Evolutionary conservation across 2,797 vertebrate genomes (phyloP).

Genomic region (Sebastiscus albofasciatus): DNA sequence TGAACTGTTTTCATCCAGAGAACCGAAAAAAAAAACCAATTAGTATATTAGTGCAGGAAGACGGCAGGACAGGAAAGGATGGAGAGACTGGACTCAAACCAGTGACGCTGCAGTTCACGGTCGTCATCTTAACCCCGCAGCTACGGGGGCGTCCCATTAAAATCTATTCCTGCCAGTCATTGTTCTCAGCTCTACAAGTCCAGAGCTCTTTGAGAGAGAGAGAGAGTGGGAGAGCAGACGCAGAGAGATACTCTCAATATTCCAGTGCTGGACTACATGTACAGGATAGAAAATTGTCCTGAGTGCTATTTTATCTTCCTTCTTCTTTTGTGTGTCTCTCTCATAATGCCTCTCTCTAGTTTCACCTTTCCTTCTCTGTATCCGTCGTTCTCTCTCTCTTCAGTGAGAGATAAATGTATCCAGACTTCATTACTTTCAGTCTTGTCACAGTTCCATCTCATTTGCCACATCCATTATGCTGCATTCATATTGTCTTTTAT

Average conservation of each 20-base stretch:
- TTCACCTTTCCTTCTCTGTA: neutral
- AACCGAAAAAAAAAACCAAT: neutral
- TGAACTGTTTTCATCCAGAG: neutral
- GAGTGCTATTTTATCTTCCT: neutral
- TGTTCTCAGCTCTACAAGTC: neutral
- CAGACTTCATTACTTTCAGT: constrained; percentile 24
- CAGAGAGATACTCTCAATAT: neutral
- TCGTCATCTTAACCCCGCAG: neutral
- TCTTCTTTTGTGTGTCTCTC: neutral
- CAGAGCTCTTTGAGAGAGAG: neutral
- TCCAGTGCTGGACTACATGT: neutral
- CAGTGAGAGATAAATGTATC: constrained; percentile 7
- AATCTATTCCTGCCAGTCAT: neutral
- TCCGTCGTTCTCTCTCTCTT: neutral
- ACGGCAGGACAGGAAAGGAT: too few species aligned
- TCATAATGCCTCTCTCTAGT: constrained; percentile 4
- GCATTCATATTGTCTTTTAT: neutral
- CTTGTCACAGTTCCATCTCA: neutral
- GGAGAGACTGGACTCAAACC: neutral
- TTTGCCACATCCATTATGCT: constrained; percentile 29
- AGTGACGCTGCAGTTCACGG: neutral
- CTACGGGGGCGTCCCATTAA: neutral
- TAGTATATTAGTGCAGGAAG: too few species aligned
- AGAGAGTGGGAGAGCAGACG: neutral
- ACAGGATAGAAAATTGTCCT: neutral